Evolutionary conservation across 2,888 invertebrate genomes (phyloP), one percentile per base, ranked within the genome.

Genomic region (Chrysomela aeneicollis): DNA sequence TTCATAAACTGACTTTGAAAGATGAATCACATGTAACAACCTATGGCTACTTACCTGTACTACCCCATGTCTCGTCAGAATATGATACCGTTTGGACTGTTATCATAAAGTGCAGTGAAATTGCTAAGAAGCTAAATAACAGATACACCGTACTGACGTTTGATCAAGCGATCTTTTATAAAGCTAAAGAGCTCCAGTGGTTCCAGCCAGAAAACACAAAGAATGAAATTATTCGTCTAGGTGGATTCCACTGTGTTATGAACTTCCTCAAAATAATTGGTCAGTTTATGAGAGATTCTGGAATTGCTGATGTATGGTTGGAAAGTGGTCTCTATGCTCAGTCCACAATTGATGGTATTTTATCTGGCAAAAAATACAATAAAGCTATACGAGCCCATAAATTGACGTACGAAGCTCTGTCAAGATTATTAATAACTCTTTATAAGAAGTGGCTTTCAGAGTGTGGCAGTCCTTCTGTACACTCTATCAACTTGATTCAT

Each of bases 231-330:
- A 57, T 71, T 10, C 42, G 67, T 17, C 21, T 71, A 42, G 67
- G 70, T 17, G 70, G 67, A 17, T 65, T 72, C 53, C 67, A 70
- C 50, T 63, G 67, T 46, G 61, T 62, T 35, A 12, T 69, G 15
- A 70, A 72, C 49, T 72, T 72, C 51, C 37, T 69, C 30, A 68
- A 66, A 58, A 60, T 65, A 17, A 69, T 72, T 63, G 71, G 70
- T 17, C 63, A 71, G 37, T 53, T 63, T 49, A 69, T 70, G 68
- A 15, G 17, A 18, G 57, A 65, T 37, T 66, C 59, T 10, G 66
- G 64, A 0, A 46, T 69, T 15, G 17, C 18, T n/a, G 68, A 71
- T 50, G 59, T 70, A 2, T 71, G 70, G 71, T n/a, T 71, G 9
- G 66, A 68, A 58, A 67, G 64, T 66, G 71, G 65, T 4, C 30